Base-by-base conservation (phyloP, 2,797 vertebrate genomes). In the Orestias chungarensis region DNA sequence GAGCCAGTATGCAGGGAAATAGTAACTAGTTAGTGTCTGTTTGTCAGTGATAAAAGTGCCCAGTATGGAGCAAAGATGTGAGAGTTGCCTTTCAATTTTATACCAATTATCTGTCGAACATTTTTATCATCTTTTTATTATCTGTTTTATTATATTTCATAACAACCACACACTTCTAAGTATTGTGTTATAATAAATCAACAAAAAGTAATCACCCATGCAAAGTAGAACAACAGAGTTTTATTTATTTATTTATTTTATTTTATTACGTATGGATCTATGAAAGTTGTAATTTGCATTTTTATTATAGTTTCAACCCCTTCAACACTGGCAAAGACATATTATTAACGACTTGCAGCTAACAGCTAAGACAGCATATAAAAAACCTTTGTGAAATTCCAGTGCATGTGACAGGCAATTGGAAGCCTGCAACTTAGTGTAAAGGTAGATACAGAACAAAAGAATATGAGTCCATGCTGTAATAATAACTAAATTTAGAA, bases 1-100 rank as follows among this genome's bases (percentile, higher is more conserved):
- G 74, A 84, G 80, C 57, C 57, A n/a, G 61, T 61, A 35, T 44
- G 65, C 40, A 46, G 54, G 49, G 1, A 68, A 80, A 52, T 38
- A 29, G 67, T 68, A 50, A 69, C n/a, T 27, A 12, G 68, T 29
- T 35, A 64, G 33, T 18, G 18, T 35, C 14, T 25, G 40, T 62
- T 71, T 52, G 57, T 68, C 71, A 64, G 69, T 59, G 59, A 74
- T 59, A 55, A 54, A 40, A 66, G 40, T 14, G 10, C 64, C 23
- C 10, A 20, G 33, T 27, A 44, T 42, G 20, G 17, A 23, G 23
- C 20, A 55, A 31, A 74, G 4, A 35, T 52, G 23, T 38, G 35
- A 2, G 14, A 25, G 27, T 27, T 52, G 10, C 0, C 10, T 27
- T 52, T 9, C 10, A 27, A 61, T 38, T 3, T 10, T 12, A 61